Conservation (phyloP, 2,888 invertebrate genomes). For the Platerodrilus igneus region DNA sequence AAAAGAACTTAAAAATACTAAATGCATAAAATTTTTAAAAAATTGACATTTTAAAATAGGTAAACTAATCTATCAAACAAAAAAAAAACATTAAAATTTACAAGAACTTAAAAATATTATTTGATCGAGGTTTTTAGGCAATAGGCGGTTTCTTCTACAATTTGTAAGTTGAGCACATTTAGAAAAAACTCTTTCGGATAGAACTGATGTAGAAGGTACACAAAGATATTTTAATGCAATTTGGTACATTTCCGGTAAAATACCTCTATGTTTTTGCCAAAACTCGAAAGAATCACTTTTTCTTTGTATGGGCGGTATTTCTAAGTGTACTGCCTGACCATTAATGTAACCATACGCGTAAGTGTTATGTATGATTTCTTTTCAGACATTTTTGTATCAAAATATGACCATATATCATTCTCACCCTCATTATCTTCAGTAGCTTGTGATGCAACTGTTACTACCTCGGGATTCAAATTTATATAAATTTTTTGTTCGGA, state of each 20-base stretch:
- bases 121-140: constrained; percentile 23
- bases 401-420: constrained; percentile 20
- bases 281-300: constrained; percentile 24
- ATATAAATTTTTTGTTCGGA: no score
- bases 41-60: no score
- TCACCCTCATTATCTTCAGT: no score
- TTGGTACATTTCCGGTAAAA: constrained; percentile 27
- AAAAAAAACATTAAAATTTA: no score
- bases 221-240: constrained; percentile 25
- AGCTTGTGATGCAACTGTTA: no score
- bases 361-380: constrained; percentile 11
- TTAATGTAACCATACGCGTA: constrained; percentile 9
- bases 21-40: no score
- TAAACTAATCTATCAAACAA: no score
- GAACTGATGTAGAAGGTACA: constrained; percentile 30
- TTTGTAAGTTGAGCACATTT: constrained; percentile 30
- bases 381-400: constrained; percentile 16
- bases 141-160: constrained; percentile 23
- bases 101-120: constrained; percentile 27
- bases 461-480: no score
- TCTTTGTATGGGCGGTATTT: constrained; percentile 18
- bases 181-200: constrained; percentile 31
- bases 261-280: constrained; percentile 24
- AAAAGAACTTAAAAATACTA: no score
- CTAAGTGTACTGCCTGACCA: constrained; percentile 21